Percentiles rank a stretch among this genome's conserved stretches.
These are phyloP conservation scores for Malacoraja senta DNA, from an alignment of 2,797 vertebrate genomes.

Conservation along the genomic window DNA sequence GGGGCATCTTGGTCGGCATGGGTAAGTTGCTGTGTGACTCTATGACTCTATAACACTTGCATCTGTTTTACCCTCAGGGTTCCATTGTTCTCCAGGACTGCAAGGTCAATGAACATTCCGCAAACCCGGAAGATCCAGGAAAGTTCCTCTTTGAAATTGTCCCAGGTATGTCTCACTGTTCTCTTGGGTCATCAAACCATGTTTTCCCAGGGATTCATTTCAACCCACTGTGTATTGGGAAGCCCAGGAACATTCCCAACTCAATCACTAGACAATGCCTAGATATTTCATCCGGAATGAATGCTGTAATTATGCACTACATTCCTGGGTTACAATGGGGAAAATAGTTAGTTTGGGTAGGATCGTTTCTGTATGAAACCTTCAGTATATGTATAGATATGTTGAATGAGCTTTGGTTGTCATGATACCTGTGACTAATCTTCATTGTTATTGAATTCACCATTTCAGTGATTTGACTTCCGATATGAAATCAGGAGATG, in stretches of 20 bases:
- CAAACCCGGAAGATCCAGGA: slow-evolving; percentile 72
- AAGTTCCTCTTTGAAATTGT: slow-evolving; percentile 86
- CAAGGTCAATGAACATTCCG: slow-evolving; percentile 71
- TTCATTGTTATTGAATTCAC: not conserved
- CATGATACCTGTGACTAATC: not conserved
- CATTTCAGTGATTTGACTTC: too few species aligned
- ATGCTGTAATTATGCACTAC: not conserved
- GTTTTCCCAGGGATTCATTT: not conserved
- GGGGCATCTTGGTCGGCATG: too few species aligned
- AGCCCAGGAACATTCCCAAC: not conserved
- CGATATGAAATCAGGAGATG: too few species aligned
- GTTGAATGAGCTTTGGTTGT: not conserved
- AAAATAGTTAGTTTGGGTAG: not conserved
- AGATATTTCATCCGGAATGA: not conserved
- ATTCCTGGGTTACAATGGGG: too few species aligned
- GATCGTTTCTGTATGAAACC: not conserved
- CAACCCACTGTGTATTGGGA: too few species aligned
- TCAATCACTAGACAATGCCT: not conserved
- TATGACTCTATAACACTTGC: not conserved
- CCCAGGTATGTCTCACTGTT: slow-evolving; percentile 63
- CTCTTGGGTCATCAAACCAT: not conserved
- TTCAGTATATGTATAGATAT: too few species aligned
- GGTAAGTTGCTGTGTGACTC: too few species aligned
- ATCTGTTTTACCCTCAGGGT: slow-evolving; percentile 59
- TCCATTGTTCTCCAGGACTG: slow-evolving; percentile 72